Conservation (phyloP, 92 coral and sea anemone species). For the Palythoa caribaeorum region DNA sequence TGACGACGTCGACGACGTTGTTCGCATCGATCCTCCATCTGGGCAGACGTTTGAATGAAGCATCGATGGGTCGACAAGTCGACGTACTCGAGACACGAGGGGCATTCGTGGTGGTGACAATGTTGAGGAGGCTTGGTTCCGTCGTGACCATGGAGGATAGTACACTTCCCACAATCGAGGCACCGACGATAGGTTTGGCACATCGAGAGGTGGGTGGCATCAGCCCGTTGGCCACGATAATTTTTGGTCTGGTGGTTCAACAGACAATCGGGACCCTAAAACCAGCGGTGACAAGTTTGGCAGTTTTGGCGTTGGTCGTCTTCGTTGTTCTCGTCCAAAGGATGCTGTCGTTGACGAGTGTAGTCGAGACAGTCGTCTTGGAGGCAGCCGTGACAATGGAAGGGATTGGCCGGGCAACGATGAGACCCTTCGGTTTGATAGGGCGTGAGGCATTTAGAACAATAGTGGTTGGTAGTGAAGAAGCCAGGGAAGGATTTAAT, state of each 20-base stretch:
- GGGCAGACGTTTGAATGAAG: no score
- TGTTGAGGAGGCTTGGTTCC: not conserved
- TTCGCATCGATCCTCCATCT: not conserved
- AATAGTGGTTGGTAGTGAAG: no score
- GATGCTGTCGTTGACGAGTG: no score
- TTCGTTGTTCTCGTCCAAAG: no score
- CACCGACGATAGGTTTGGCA: not conserved
- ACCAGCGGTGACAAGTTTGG: not conserved
- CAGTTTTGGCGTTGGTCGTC: not conserved
- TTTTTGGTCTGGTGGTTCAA: not conserved
- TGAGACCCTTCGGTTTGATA: no score
- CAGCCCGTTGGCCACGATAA: no score
- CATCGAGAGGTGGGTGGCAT: not conserved
- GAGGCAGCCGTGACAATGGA: no score
- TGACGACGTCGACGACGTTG: not conserved
- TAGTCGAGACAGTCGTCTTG: no score
- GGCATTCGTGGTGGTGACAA: not conserved
- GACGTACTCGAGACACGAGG: not conserved
- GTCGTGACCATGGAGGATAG: not conserved
- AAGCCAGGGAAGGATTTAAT: no score
- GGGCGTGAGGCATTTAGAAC: no score
- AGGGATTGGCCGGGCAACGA: no score
- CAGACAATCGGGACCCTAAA: not conserved
- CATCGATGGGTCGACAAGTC: not conserved
- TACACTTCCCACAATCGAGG: not conserved